phyloP scores from a whole-genome alignment of 2,888 invertebrate genomes.

The Eristalinus sepulchralis region DNA sequence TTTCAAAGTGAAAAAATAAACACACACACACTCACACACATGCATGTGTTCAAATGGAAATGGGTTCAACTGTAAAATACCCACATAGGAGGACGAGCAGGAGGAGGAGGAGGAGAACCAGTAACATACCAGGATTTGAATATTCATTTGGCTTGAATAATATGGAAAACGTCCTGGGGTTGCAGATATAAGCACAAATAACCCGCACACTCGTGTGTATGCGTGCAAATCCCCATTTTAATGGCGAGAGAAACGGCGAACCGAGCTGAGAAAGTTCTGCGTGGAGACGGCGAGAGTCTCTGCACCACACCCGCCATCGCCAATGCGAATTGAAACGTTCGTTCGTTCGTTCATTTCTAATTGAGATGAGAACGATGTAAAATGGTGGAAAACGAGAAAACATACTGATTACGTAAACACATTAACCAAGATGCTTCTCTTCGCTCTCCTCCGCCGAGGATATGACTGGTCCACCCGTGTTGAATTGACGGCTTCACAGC shows the following conservation, averaged over 20 bases:
- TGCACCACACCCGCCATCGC: background rate
- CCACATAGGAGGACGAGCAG: background rate
- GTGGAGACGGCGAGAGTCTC: background rate
- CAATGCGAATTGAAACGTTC: slow-evolving; percentile 23
- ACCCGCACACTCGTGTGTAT: background rate
- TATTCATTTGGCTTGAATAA: slow-evolving; percentile 63
- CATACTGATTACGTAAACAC: slow-evolving; percentile 48
- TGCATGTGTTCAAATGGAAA: no score
- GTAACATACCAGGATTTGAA: slow-evolving; percentile 58
- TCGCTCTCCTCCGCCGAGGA: slow-evolving; percentile 7
- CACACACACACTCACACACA: background rate
- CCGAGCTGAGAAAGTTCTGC: slow-evolving; percentile 4
- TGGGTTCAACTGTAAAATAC: slow-evolving; percentile 36
- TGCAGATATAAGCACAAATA: slow-evolving; percentile 20
- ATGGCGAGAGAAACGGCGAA: background rate
- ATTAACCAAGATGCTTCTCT: slow-evolving; percentile 50
- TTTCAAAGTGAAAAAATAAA: background rate
- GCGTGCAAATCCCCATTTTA: background rate
- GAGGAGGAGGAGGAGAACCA: background rate
- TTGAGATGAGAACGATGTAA: slow-evolving; percentile 56
- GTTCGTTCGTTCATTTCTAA: slow-evolving; percentile 56
- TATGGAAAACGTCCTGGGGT: slow-evolving; percentile 40
- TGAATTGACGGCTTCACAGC: slow-evolving; percentile 27
- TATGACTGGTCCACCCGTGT: background rate
- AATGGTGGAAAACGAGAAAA: slow-evolving; percentile 54